Conservation (phyloP, 1,140 invertebrate species). For the Nephila pilipes region DNA sequence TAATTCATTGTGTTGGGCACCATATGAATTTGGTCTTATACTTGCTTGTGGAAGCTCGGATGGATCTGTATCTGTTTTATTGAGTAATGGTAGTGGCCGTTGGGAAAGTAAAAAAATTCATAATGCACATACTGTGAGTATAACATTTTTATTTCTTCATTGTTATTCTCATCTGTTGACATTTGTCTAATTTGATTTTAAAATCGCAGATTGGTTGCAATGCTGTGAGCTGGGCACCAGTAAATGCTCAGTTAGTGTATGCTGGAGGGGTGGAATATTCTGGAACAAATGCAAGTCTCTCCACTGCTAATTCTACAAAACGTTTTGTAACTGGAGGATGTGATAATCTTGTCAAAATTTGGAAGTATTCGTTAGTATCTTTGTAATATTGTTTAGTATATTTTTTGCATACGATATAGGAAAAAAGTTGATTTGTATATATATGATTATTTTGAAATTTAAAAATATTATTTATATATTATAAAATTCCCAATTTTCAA, state of each 20-base stretch:
- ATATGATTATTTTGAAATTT: too few relatives aligned
- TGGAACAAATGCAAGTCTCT: conserved; percentile 47
- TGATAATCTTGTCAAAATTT: conserved; percentile 99
- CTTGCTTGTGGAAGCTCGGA: conserved; percentile 98
- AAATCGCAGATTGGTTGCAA: conserved; percentile 95
- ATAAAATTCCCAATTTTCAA: too few relatives aligned
- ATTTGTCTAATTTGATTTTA: background rate
- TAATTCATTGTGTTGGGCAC: conserved; percentile 98
- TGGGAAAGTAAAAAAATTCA: conserved; percentile 95
- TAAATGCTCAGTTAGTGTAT: conserved; percentile 83
- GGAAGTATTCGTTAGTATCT: conserved; percentile 87
- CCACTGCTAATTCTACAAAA: conserved; percentile 83
- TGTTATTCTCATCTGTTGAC: background rate
- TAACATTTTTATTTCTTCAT: background rate
- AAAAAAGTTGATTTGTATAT: too few relatives aligned
- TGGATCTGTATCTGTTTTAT: conserved; percentile 87
- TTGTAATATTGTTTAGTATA: too few relatives aligned
- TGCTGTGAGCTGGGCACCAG: conserved; percentile 97
- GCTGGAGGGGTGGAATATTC: background rate
- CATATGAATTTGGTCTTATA: conserved; percentile 95
- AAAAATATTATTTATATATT: too few relatives aligned
- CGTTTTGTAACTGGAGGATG: conserved; percentile 97
- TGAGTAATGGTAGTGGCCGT: conserved; percentile 85
- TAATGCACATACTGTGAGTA: conserved; percentile 85
- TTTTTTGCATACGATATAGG: too few relatives aligned